Percentiles rank a stretch among this genome's conserved stretches.
These are phyloP conservation scores for Coleophora flavipennella DNA, from an alignment of 2,888 invertebrate species.

Conservation along the genomic window DNA sequence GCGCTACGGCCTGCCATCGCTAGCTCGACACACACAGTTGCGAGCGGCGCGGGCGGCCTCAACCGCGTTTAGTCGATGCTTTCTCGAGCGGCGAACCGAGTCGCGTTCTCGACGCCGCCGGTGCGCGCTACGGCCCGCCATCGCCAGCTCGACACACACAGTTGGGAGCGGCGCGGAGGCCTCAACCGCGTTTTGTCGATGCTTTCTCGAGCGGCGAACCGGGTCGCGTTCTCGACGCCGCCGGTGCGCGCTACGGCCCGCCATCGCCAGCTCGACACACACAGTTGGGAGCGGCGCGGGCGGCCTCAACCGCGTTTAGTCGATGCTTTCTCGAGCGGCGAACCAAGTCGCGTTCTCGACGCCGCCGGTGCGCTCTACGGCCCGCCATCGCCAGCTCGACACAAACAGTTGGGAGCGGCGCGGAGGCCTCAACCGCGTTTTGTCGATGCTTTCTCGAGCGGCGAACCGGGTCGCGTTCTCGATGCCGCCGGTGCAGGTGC, in stretches of 20 bases:
- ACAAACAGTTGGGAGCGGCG: background rate
- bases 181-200: conserved; percentile 72
- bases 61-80: conserved; percentile 72
- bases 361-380: conserved; percentile 41
- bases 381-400: no score
- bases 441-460: conserved; percentile 71
- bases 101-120: conserved; percentile 67
- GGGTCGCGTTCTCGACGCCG: conserved; percentile 69
- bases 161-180: conserved; percentile 30
- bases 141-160: no score
- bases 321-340: conserved; percentile 71
- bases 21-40: no score
- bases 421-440: conserved; percentile 70
- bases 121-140: no score
- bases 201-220: conserved; percentile 70
- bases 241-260: conserved; percentile 29
- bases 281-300: conserved; percentile 37
- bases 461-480: conserved; percentile 70
- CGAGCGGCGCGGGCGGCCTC: conserved; percentile 64
- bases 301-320: conserved; percentile 72
- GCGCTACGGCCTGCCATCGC: no score
- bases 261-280: conserved; percentile 17
- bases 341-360: conserved; percentile 71
- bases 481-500: conserved; percentile 50
- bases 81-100: conserved; percentile 71